Evolutionary conservation across 2,888 invertebrate species (phyloP), one percentile per base, ranked within the genome.

Genomic region (Pardosa pseudoannulata): DNA sequence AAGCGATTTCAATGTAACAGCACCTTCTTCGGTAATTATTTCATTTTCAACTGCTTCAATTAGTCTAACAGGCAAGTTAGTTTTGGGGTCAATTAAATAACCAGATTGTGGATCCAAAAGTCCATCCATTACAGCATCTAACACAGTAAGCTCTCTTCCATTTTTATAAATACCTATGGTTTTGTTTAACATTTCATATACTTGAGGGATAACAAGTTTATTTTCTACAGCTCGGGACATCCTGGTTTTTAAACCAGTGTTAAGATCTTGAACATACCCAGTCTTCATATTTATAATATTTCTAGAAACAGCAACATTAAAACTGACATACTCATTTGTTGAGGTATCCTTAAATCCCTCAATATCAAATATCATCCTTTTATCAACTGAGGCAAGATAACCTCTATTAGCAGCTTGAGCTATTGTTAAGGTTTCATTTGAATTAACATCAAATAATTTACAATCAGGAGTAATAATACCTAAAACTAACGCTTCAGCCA

Each of bases 351-450:
- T 91, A 88, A 93, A 92, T 79, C 96, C 97, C 90, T 97, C 97
- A 88, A 98, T 96, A 91, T 97, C 96, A 91, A 98, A 98, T 89
- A 98, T 95, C 0, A 96, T 96, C 91, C 95, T 95, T 91, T 96
- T 95, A 5, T 95, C 94, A 27, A 97, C 95, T 0, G 97, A 96
- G 19, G 88, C 88, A 11, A 89, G 68, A 39, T 97, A 94, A 89
- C 98, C 98, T 86, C 95, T 94, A 90, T 96, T 95, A 19, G 97
- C 96, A 0, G 98, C 98, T 91, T 98, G 97, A 23, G 94, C 94
- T 88, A 98, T 94, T 28, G 95, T 93, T 87, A 96, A 93, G 19
- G 94, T 92, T 92, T 96, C 95, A 67, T 94, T 94, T 0, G 95
- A 95, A 89, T 94, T 93, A 83, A 94, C 94, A 92, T 97, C 95